A percentile compares a stretch with the other conserved stretches of the same genome.
Evolutionary conservation across 2,888 invertebrate species (phyloP).

Genomic region (Lithophane leautieri): DNA sequence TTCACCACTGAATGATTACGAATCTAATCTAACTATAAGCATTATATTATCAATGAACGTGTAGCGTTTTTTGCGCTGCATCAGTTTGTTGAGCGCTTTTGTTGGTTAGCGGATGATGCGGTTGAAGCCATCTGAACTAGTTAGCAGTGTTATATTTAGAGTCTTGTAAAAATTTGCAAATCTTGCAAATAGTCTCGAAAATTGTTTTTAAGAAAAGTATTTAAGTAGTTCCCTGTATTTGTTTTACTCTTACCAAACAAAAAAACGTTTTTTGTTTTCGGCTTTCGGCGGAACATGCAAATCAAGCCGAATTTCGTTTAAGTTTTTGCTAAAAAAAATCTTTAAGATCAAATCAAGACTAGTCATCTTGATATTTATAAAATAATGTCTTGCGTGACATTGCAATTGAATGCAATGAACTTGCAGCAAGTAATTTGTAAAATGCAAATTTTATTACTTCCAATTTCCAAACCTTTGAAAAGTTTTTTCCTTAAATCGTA

Average conservation of each 20-base stretch:
- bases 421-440: constrained; percentile 21
- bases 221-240: neutral
- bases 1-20: constrained; percentile 74
- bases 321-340: neutral
- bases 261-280: neutral
- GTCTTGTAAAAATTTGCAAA: neutral
- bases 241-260: neutral
- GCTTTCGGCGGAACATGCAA: neutral
- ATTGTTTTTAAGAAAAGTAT: neutral
- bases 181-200: neutral
- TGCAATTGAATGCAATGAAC: constrained; percentile 31
- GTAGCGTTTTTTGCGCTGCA: constrained; percentile 23
- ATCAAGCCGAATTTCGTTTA: neutral
- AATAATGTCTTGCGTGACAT: constrained; percentile 14
- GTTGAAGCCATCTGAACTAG: neutral
- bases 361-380: too few relatives aligned
- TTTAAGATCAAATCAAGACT: too few relatives aligned
- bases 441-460: constrained; percentile 25
- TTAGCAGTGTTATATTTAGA: neutral
- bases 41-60: constrained; percentile 45
- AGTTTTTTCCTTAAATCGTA: constrained; percentile 21
- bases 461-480: constrained; percentile 19
- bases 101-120: neutral
- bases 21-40: constrained; percentile 60
- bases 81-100: constrained; percentile 7